Conservation (phyloP, 2,113 vertebrate genomes). For the Tyto alba region DNA sequence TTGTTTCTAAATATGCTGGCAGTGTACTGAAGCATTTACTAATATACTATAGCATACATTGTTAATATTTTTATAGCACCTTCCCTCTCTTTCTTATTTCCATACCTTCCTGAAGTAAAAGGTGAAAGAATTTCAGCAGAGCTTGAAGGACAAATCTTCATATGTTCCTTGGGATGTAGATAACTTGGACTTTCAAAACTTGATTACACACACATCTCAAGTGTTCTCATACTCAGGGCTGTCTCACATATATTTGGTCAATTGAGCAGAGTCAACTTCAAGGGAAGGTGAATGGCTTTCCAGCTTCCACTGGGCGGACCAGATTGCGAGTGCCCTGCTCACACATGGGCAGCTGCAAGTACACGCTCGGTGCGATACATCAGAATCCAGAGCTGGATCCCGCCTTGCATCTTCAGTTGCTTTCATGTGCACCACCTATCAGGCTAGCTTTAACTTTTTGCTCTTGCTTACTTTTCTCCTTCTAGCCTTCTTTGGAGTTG, state of each 20-base stretch:
- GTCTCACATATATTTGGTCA: neutral
- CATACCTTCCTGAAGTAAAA: neutral
- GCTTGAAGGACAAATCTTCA: neutral
- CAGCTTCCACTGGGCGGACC: neutral
- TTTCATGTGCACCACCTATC: neutral
- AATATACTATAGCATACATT: neutral
- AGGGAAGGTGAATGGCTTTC: neutral
- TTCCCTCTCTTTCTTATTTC: neutral
- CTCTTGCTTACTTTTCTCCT: neutral
- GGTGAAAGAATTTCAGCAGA: neutral
- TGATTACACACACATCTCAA: accelerated
- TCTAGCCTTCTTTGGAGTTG: neutral
- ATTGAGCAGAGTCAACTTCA: neutral
- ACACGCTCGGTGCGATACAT: accelerated
- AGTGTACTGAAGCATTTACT: neutral
- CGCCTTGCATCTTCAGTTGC: neutral
- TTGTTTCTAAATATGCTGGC: neutral
- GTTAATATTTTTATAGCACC: neutral
- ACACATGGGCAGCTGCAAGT: neutral
- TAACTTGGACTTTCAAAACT: neutral
- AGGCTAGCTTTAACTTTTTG: neutral
- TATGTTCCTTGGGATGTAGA: neutral
- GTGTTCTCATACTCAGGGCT: neutral
- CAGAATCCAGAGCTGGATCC: neutral
- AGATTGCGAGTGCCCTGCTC: neutral